These are phyloP conservation scores for Mustelus asterias DNA, from an alignment of 2,113 vertebrate species.

Conservation along the genomic window DNA sequence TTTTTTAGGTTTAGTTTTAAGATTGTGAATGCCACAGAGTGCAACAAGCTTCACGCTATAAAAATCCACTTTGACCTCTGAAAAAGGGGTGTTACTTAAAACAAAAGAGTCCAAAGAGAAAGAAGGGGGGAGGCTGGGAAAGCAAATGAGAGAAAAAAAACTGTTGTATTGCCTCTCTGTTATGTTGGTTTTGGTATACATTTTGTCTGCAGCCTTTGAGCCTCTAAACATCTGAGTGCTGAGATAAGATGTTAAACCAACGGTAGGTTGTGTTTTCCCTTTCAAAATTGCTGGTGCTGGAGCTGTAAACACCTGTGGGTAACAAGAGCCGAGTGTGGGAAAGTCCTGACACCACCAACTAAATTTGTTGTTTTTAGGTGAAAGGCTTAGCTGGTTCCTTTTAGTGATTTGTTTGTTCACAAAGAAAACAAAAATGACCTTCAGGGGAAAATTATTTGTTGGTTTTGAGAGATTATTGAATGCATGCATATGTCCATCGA, in stretches of 20 bases:
- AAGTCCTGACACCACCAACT: conserved; percentile 55
- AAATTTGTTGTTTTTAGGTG: conserved; percentile 68
- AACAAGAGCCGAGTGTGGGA: conserved; percentile 57
- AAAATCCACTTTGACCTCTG: background rate
- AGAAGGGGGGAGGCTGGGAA: background rate
- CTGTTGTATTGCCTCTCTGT: background rate
- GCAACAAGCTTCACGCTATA: background rate
- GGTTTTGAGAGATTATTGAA: conserved; percentile 63
- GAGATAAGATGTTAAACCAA: conserved; percentile 36
- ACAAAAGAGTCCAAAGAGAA: background rate
- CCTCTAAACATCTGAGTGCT: conserved; percentile 31
- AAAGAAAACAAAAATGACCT: conserved; percentile 53
- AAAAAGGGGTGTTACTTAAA: background rate
- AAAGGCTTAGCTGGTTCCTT: conserved; percentile 56
- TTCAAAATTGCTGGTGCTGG: conserved; percentile 40
- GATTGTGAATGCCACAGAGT: background rate
- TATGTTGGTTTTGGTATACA: conserved; percentile 17
- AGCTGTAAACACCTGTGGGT: conserved; percentile 55
- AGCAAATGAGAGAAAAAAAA: background rate
- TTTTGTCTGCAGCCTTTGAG: conserved; percentile 26
- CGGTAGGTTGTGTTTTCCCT: conserved; percentile 32
- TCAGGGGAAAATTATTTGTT: conserved; percentile 66
- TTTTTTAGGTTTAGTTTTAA: background rate
- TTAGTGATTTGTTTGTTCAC: conserved; percentile 70
- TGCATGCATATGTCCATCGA: conserved; percentile 42